Evolutionary conservation across 2,888 invertebrate genomes (phyloP).

Genomic region (Nasonovia ribisnigri): DNA sequence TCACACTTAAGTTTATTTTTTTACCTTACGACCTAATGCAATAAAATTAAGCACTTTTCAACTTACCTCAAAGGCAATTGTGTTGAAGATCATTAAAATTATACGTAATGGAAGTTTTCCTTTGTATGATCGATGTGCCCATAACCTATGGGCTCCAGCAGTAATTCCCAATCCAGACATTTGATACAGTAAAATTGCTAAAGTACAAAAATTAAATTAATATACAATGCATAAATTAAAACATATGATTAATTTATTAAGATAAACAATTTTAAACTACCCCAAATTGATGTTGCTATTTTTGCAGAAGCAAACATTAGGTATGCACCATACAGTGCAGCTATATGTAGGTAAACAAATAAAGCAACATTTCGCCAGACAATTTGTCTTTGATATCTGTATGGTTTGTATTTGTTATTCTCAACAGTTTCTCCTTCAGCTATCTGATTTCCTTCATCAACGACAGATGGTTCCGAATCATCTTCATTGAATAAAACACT

Average conservation of each 20-base stretch:
- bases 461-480: constrained; percentile 65
- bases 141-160: constrained; percentile 95
- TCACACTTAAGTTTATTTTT: neutral
- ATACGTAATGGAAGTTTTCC: constrained; percentile 90
- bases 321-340: constrained; percentile 82
- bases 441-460: constrained; percentile 65
- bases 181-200: constrained; percentile 82
- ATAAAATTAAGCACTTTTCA: neutral
- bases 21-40: neutral
- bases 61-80: constrained; percentile 81
- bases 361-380: constrained; percentile 89
- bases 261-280: constrained; percentile 73
- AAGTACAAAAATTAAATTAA: constrained; percentile 68
- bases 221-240: neutral
- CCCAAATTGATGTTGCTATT: constrained; percentile 78
- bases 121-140: constrained; percentile 97
- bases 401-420: constrained; percentile 64
- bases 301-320: constrained; percentile 81
- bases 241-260: neutral
- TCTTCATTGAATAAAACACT: constrained; percentile 71
- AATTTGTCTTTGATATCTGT: constrained; percentile 70
- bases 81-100: constrained; percentile 85
- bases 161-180: constrained; percentile 92
- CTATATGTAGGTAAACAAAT: constrained; percentile 81
- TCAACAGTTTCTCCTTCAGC: constrained; percentile 55